These are phyloP conservation scores for Axinella damicornis DNA, from an alignment of 37 sponge, comb jelly and placozoan genomes.

Conservation along the genomic window DNA sequence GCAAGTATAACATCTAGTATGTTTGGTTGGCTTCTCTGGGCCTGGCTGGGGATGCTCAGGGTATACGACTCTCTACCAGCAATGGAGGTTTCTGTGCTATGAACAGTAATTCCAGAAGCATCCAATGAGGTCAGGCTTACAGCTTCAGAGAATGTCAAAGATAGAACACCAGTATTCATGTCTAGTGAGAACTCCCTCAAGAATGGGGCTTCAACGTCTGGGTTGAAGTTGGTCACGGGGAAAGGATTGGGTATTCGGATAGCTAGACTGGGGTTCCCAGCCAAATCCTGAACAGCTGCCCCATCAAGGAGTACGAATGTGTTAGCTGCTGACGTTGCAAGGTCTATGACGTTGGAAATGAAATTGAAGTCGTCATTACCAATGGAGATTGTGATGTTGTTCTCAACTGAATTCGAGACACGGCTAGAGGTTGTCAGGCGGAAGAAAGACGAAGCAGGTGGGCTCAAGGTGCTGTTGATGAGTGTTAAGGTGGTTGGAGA, in stretches of 20 bases:
- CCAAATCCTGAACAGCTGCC: conserved; percentile 64
- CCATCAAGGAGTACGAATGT: conserved; percentile 69
- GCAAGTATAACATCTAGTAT: conserved; percentile 52
- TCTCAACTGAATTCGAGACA: conserved; percentile 41
- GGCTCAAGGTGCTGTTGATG: conserved; percentile 37
- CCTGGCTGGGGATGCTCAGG: conserved; percentile 38
- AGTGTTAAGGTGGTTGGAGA: conserved; percentile 60
- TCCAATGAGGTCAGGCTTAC: conserved; percentile 54
- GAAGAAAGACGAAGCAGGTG: conserved; percentile 32
- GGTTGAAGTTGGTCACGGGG: conserved; percentile 70
- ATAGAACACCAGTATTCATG: conserved; percentile 66
- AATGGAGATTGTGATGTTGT: conserved; percentile 45
- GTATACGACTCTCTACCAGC: conserved; percentile 20
- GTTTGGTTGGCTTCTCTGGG: conserved; percentile 17
- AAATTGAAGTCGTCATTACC: conserved; percentile 67
- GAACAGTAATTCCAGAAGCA: conserved; percentile 66
- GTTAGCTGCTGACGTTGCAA: conserved; percentile 64
- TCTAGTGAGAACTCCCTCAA: conserved; percentile 67
- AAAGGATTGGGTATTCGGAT: conserved; percentile 62
- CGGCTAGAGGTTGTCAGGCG: conserved; percentile 60
- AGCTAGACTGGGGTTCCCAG: conserved; percentile 70
- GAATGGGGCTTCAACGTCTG: conserved; percentile 63
- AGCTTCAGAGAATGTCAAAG: conserved; percentile 83
- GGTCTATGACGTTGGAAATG: conserved; percentile 41
- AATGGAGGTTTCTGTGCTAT: conserved; percentile 36